Evolutionary conservation across 1,140 invertebrate genomes (phyloP), one percentile per base, ranked within the genome.

Genomic region (Drosophila pachea): DNA sequence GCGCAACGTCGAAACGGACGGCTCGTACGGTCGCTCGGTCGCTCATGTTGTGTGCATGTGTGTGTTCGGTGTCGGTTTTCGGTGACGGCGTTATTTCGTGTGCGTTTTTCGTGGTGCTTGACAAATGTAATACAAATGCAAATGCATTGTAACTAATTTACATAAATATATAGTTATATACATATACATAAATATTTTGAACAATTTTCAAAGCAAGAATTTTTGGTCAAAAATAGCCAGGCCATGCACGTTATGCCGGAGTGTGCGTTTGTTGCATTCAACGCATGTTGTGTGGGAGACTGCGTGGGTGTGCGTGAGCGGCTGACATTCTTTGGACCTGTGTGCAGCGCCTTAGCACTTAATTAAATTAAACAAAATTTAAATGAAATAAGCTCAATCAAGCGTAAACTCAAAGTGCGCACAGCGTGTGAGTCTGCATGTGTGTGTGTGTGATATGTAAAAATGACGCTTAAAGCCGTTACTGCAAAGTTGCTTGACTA

Each of bases 1-100:
- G 70, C 81, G 81, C 81, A 86, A 73, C 82, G 82, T 77, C 42
- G 64, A 50, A 76, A 73, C 77, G 81, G 86, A 73, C 66, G 73
- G 63, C 62, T 72, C 65, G 65, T 66, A 71, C 59, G 68, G 45
- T 74, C 69, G 68, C 59, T 66, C 59, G 49, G 45, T 54, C 74
- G 67, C 48, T 53, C 42, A 64, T 63, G 66, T 49, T 72, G 40
- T 32, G 68, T 69, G 69, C 63, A 50, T 65, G 42, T 74, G 47
- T 65, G 53, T 65, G 32, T 52, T 50, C 66, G 60, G 67, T 68
- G 36, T 69, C 61, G 47, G 45, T 65, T 40, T 52, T 52, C 59
- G 59, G 14, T 58, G 29, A 56, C 76, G 58, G 68, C 76, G 73
- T 69, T 65, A 73, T 69, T 77, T 61, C 66, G 60, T 73, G 58